Conservation (phyloP, 2,797 vertebrate species). For the Lemur catta region DNA sequence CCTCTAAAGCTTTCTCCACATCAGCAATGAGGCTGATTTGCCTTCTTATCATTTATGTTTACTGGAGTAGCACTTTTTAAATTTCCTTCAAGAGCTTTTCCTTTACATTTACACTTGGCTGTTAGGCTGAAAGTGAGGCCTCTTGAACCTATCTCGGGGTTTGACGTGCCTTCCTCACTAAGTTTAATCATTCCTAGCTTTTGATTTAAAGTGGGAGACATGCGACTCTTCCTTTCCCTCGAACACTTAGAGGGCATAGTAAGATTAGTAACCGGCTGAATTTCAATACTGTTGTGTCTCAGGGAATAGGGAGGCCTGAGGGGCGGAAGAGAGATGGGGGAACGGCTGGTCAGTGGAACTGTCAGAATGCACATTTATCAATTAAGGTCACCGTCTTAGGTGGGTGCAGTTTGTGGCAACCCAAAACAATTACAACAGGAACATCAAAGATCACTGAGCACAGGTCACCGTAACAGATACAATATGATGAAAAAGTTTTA, state of each 20-base stretch:
- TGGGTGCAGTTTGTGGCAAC: neutral
- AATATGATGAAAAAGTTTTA: neutral
- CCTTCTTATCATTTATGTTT: neutral
- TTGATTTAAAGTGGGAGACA: neutral
- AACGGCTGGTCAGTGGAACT: neutral
- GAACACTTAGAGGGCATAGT: neutral
- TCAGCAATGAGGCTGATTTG: neutral
- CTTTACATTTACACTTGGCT: neutral
- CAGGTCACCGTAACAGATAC: neutral
- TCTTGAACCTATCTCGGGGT: neutral
- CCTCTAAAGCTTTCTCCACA: neutral
- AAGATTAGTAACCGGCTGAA: neutral
- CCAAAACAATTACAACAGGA: neutral
- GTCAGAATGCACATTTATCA: neutral
- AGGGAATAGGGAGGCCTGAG: neutral
- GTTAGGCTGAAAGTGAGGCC: neutral
- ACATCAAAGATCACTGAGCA: neutral
- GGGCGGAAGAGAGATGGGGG: neutral
- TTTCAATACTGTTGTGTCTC: neutral
- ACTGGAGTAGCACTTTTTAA: neutral
- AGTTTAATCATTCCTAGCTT: neutral
- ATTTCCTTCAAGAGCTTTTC: neutral
- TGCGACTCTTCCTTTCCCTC: neutral
- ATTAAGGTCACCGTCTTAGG: neutral
- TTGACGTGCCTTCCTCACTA: neutral